Evolutionary conservation across 2,888 invertebrate genomes (phyloP), one percentile per base, ranked within the genome.

Genomic region (Sminthurides aquaticus): DNA sequence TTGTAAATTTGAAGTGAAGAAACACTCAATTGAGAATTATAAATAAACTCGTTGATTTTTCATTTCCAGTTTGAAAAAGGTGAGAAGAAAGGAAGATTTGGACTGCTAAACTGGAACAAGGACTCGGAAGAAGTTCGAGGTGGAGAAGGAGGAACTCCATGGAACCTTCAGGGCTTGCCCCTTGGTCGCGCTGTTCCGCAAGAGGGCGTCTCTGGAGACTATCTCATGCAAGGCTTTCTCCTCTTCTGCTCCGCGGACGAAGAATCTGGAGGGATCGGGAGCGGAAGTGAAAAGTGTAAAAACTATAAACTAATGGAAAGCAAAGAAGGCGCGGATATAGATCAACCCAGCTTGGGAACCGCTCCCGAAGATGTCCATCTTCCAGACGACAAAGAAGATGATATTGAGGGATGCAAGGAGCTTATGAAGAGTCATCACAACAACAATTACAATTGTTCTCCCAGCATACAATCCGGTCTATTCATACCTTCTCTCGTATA

Each of bases 191-290:
- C 77, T 65, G 76, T 78, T 66, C 78, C 79, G n/a, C 77, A 76
- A 69, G 75, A 76, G 63, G 76, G 73, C 24, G 68, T 75, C 55
- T 75, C 76, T 24, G 78, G 77, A 11, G 76, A 77, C 64, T 88
- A 89, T 77, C 86, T 90, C 74, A 94, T 95, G 93, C 95, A 95
- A 82, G 90, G 94, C 66, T 96, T 95, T 81, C 84, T 91, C 75
- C 83, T 93, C 52, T 72, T 70, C 22, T 69, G 67, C 25, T 68
- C 71, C 24, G 63, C 68, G 22, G 66, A 69, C 43, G 74, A 72
- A 52, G 71, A 72, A 52, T 67, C 72, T 1, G 11, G 56, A 56
- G 8, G 5, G 5, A 26, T n/a, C 2, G 22, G 29, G n/a, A 5
- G 22, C 34, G 34, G 29, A 29, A 8, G 20, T 26, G n/a, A 3